Base-by-base conservation (phyloP, 2,888 invertebrate species). In the Habrosyne pyritoides region DNA sequence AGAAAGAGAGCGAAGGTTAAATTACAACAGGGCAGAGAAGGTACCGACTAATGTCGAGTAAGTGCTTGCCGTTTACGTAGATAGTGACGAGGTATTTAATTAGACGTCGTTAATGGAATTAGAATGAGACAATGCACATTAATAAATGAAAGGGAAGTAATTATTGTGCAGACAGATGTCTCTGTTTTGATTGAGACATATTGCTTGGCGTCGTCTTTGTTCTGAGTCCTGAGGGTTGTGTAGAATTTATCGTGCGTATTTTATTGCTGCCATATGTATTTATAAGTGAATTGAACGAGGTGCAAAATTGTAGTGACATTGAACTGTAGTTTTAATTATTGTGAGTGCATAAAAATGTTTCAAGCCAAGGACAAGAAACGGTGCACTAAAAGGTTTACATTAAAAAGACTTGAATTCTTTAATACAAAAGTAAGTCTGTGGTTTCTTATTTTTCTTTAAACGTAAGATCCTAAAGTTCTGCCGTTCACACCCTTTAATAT, bases 101-200 rank as follows among this genome's bases (percentile, higher is more conserved):
- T 72, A 71, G 73, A 77, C 75, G 78, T 76, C 71, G 79, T 77
- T 79, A 81, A 87, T 87, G 76, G 73, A 83, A 84, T 87, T 86
- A 84, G 84, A 84, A 79, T 77, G 83, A 81, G 81, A 89, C 86
- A 84, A 84, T 80, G 73, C 71, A 64, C 66, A 62, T 62, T 71
- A 75, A 81, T 80, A 78, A 79, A 74, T 69, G 61, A 66, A 77
- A 77, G 79, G 79, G 83, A 82, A 84, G 79, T 75, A 77, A 84
- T 86, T 84, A 83, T 76, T 69, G 62, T 58, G 58, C 68, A 69
- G 66, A 75, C 71, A 63, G 64, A 63, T 59, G 68, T 64, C 81
- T 73, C 73, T 75, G 77, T 70, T 72, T 72, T 77, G 80, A 83
- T 84, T 81, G 79, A 79, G 81, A 80, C 75, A 74, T 73, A 81